These are phyloP conservation scores for Alcedo quadribrachys DNA, from an alignment of 2,797 vertebrate genomes.

Conservation along the genomic window DNA sequence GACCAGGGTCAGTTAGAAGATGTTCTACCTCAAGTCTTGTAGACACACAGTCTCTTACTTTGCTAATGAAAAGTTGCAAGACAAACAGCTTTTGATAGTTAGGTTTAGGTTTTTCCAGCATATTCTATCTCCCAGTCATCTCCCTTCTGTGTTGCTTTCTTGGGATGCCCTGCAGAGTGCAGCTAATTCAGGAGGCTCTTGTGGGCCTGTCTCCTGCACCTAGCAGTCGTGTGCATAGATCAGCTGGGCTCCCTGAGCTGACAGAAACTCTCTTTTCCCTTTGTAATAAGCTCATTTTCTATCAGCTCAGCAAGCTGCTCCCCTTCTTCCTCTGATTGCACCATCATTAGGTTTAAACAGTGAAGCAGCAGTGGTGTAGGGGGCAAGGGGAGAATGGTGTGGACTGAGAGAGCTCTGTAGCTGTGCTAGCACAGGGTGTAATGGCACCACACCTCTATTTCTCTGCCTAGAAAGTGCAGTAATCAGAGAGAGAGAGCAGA, in stretches of 20 bases:
- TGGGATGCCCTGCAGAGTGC: background rate
- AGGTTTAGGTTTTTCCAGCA: background rate
- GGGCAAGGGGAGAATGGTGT: background rate
- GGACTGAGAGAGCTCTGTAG: background rate
- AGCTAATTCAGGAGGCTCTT: background rate
- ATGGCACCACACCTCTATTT: background rate
- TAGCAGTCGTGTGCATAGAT: background rate
- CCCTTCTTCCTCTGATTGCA: constrained; percentile 6
- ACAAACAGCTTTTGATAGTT: background rate
- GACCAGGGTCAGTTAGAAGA: too few relatives aligned
- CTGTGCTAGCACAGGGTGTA: background rate
- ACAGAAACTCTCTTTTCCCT: background rate
- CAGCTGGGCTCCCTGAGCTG: background rate
- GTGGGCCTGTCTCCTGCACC: background rate
- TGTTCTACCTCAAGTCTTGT: background rate
- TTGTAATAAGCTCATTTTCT: constrained; percentile 13
- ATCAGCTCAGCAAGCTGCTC: background rate
- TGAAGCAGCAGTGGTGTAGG: background rate
- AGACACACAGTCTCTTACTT: background rate
- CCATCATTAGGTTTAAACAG: constrained; percentile 10
- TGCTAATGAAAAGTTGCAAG: background rate
- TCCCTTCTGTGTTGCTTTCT: background rate
- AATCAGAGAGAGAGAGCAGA: background rate
- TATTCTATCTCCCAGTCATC: background rate
- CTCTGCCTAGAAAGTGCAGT: background rate